Base-by-base conservation (phyloP, 2,113 vertebrate genomes). In the Gymnorhina tibicen region DNA sequence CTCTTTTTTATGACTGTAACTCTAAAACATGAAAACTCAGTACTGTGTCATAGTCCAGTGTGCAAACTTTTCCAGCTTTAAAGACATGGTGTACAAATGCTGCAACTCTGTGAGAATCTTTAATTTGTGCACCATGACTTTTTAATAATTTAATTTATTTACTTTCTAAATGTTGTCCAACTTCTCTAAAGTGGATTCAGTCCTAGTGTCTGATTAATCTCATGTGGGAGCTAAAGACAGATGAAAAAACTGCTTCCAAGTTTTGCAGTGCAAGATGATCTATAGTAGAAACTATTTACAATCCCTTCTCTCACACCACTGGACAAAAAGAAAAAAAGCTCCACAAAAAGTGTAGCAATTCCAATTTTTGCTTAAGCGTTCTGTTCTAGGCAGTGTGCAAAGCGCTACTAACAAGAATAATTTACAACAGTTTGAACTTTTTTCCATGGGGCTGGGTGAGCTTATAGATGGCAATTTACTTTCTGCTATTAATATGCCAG, bases 221-320 rank as follows among this genome's bases (percentile, higher is more conserved):
- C 86, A 81, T 17, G 37, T 95, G 94, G 37, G 63, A 93, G 52
- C 60, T 60, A 75, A 84, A 66, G 67, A 73, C 70, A 91, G 37
- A 91, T 68, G 41, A 92, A 83, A 89, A 90, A 46, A n/a, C 66
- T 85, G 52, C 52, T 85, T 94, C 78, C 85, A 94, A 79, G 42
- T 56, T 85, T 79, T 93, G n/a, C 66, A 85, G 39, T 47, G 35
- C 56, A 80, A 85, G 74, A 77, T 56, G 39, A 82, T 75, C 75
- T 88, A 21, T 8, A 78, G 52, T 16, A 87, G 62, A 85, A 97
- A 93, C 47, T 89, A 75, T 85, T 92, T 86, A 95, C 90, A 95
- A 73, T 69, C 42, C 59, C 73, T 66, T n/a, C 73, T 89, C 58
- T 90, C 33, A 59, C 35, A 33, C 33, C 39, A 70, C 52, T 79